Evolutionary conservation across 2,888 invertebrate genomes (phyloP), one percentile per base, ranked within the genome.

Genomic region (Anorthoa munda): DNA sequence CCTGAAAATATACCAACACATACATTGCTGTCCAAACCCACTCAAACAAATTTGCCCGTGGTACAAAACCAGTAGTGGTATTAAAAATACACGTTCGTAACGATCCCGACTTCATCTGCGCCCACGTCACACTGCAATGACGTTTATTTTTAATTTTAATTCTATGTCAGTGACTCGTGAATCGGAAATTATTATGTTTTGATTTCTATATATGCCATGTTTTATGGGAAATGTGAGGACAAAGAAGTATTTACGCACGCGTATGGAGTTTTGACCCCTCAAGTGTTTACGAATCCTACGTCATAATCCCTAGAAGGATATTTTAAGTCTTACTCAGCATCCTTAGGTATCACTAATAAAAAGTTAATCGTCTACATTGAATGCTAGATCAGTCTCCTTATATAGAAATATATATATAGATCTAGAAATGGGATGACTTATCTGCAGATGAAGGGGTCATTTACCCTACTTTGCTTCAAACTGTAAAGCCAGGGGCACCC

Each of bases 161-260:
- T 91, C 87, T 90, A 92, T 92, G 95, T 95, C 95, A 95, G 89
- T 94, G 95, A 95, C 94, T 93, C 88, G 87, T 87, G 86, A 87
- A 88, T 90, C 86, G 83, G 80, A 90, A 89, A 89, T 68, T 88
- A 88, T 78, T 51, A 87, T 80, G 84, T 83, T 88, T 87, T 86
- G 82, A 83, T 84, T 81, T 77, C 66, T 76, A 79, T 66, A 74
- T 60, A n/a, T 68, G 61, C 26, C 17, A 61, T 75, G n/a, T 74
- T 74, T 69, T 48, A 73, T 69, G 65, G 58, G n/a, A 59, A 63
- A 68, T 56, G 18, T n/a, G 17, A 58, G 21, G 53, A 72, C 56
- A 83, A 83, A 69, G 66, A 66, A 66, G 21, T 66, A 50, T 45
- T 72, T 66, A 48, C 31, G 45, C 72, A 55, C 55, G 4, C 58